Conservation (phyloP, 2,888 invertebrate genomes). For the Osmoderma eremita region DNA sequence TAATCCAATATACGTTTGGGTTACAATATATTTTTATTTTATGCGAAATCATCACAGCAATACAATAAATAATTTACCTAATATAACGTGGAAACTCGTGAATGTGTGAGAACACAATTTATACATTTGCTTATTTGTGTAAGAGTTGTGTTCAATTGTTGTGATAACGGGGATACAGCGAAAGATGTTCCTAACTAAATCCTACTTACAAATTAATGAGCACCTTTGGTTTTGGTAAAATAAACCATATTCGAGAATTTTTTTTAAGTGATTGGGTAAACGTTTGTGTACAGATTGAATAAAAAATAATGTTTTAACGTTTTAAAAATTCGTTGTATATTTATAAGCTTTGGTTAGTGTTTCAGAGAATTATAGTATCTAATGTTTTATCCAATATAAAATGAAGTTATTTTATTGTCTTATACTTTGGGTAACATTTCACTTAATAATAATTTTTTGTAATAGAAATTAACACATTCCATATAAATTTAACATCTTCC, state of each 20-base stretch:
- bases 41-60: constrained; percentile 33
- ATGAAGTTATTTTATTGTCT: no score
- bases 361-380: no score
- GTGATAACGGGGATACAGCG: constrained; percentile 27
- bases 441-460: background rate
- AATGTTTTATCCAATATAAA: no score
- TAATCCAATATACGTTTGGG: no score
- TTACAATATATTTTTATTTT: no score
- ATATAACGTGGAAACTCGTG: constrained; percentile 18
- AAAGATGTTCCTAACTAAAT: constrained; percentile 49
- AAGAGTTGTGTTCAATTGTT: constrained; percentile 15
- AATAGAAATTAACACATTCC: background rate
- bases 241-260: constrained; percentile 40
- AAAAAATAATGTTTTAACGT: no score
- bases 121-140: constrained; percentile 20
- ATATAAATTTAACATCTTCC: no score
- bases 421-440: no score
- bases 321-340: constrained; percentile 32
- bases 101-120: constrained; percentile 21
- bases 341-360: constrained; percentile 1
- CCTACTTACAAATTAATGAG: constrained; percentile 57
- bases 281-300: background rate
- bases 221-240: constrained; percentile 61
- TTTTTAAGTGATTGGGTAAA: constrained; percentile 1
- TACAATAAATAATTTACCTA: constrained; percentile 36